These are phyloP conservation scores for Dinothrombium tinctorium DNA, from an alignment of 1,140 invertebrate species.

Conservation along the genomic window DNA sequence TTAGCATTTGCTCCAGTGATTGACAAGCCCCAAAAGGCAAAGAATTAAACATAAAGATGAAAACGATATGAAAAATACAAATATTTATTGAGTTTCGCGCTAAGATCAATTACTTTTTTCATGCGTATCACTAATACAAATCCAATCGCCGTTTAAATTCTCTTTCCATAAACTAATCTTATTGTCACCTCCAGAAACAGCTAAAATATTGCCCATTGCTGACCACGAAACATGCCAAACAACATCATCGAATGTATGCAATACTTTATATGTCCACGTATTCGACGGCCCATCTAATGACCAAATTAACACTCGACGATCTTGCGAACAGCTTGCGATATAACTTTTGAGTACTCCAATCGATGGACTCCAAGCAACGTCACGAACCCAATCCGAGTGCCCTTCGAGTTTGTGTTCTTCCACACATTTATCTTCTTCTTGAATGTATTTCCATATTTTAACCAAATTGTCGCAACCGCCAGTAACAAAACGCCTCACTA, in stretches of 20 bases:
- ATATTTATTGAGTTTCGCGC: too few relatives aligned
- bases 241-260: conserved; percentile 86
- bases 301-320: conserved; percentile 18
- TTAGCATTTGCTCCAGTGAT: too few relatives aligned
- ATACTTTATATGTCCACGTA: conserved; percentile 52
- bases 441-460: conserved; percentile 84
- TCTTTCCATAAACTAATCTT: conserved; percentile 84
- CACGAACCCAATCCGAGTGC: conserved; percentile 92
- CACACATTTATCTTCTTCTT: conserved; percentile 46
- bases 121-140: conserved; percentile 56
- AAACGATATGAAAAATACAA: too few relatives aligned
- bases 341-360: conserved; percentile 60
- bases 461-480: conserved; percentile 95
- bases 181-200: conserved; percentile 94
- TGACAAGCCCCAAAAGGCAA: too few relatives aligned
- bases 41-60: too few relatives aligned
- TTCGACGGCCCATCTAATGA: conserved; percentile 44
- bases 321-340: conserved; percentile 73
- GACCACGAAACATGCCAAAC: conserved; percentile 99
- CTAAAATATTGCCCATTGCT: conserved; percentile 81
- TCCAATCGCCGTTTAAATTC: conserved; percentile 65
- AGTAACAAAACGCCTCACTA: conserved; percentile 61
- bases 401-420: conserved; percentile 78
- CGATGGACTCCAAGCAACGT: conserved; percentile 92
- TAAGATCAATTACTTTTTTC: too few relatives aligned